phyloP scores from a whole-genome alignment of 1,140 invertebrate genomes.

The Drosophila arizonae region DNA sequence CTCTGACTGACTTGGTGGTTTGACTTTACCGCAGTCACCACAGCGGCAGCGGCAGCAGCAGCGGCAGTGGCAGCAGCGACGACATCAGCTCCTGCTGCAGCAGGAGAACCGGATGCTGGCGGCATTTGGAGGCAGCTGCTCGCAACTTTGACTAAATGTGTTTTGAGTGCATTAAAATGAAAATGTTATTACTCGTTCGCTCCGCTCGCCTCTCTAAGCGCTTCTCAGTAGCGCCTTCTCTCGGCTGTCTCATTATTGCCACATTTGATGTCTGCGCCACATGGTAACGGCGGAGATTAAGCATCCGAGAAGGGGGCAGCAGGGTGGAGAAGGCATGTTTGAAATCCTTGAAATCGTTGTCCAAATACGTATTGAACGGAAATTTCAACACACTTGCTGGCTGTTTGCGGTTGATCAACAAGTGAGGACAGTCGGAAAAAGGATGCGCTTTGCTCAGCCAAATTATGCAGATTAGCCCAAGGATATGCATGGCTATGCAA shows the following conservation, averaged over 20 bases:
- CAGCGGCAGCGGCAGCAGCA: slow-evolving; percentile 7
- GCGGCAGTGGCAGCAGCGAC: not conserved
- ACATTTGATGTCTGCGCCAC: slow-evolving; percentile 50
- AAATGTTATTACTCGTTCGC: slow-evolving; percentile 61
- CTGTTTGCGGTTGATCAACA: slow-evolving; percentile 63
- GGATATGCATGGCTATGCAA: slow-evolving; percentile 29
- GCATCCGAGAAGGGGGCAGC: slow-evolving; percentile 41
- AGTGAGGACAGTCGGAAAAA: slow-evolving; percentile 50
- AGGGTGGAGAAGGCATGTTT: slow-evolving; percentile 30
- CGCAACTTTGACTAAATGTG: slow-evolving; percentile 71
- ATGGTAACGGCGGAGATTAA: slow-evolving; percentile 69
- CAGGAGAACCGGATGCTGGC: slow-evolving; percentile 39
- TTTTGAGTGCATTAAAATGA: slow-evolving; percentile 75
- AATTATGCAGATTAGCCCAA: slow-evolving; percentile 67
- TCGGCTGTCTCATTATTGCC: slow-evolving; percentile 61
- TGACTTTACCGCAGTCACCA: slow-evolving; percentile 32
- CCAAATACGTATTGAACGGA: slow-evolving; percentile 54
- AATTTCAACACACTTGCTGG: slow-evolving; percentile 57
- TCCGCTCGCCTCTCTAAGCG: not conserved
- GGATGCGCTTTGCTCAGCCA: slow-evolving; percentile 43
- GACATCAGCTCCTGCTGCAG: slow-evolving; percentile 18
- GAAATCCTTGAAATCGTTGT: slow-evolving; percentile 3
- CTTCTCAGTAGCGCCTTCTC: not conserved
- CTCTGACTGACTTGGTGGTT: slow-evolving; percentile 41
- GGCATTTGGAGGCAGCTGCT: slow-evolving; percentile 64